phyloP scores from a whole-genome alignment of 2,888 invertebrate species.

The Enchytraeus crypticus region DNA sequence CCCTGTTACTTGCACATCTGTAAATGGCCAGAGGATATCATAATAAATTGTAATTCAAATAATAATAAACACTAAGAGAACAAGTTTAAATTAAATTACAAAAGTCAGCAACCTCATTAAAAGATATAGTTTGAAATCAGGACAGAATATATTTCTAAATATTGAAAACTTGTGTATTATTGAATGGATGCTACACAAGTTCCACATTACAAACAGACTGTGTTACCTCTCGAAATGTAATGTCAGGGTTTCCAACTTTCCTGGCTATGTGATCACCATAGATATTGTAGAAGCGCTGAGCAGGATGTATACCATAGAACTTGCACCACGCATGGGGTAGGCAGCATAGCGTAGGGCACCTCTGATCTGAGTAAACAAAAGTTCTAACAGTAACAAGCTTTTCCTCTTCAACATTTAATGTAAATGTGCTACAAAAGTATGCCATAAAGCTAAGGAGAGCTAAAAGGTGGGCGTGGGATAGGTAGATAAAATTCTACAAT shows the following conservation, averaged over 20 bases:
- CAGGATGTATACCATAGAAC: constrained; percentile 18
- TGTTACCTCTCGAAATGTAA: constrained; percentile 21
- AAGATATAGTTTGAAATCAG: not conserved
- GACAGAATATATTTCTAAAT: too few species aligned
- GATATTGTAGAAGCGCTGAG: constrained; percentile 17
- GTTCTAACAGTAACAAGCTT: too few species aligned
- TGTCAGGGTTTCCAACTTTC: constrained; percentile 21
- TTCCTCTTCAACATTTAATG: too few species aligned
- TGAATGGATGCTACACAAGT: not conserved
- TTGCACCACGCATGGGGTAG: constrained; percentile 9
- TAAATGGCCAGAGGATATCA: too few species aligned
- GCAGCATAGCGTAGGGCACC: constrained; percentile 14
- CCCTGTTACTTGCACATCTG: too few species aligned
- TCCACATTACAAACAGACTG: too few species aligned
- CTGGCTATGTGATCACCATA: constrained; percentile 18
- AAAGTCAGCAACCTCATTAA: not conserved
- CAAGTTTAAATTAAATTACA: not conserved
- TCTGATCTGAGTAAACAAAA: constrained; percentile 19
- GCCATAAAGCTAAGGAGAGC: too few species aligned
- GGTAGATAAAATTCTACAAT: too few species aligned
- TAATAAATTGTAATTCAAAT: too few species aligned
- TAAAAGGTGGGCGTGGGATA: too few species aligned
- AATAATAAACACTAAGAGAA: too few species aligned
- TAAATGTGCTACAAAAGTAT: not conserved
- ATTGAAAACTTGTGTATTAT: too few species aligned